A percentile compares a stretch with the other conserved stretches of the same genome.
Evolutionary conservation across 2,888 invertebrate genomes (phyloP).

Genomic region (Epinotia bilunana): DNA sequence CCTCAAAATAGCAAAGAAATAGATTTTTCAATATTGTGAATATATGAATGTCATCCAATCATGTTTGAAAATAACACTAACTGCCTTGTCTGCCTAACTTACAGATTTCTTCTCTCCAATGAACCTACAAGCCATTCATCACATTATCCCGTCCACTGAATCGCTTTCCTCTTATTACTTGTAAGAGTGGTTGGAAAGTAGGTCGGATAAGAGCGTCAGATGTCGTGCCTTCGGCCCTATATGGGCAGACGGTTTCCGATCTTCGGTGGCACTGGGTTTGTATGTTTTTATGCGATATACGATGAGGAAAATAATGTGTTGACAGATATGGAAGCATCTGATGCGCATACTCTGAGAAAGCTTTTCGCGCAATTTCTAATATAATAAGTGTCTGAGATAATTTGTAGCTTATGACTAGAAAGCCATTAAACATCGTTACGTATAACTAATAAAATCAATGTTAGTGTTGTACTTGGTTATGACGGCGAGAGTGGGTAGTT

Average conservation of each 20-base stretch:
- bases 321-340: slow-evolving; percentile 25
- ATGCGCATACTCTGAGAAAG: slow-evolving; percentile 22
- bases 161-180: slow-evolving; percentile 56
- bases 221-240: slow-evolving; percentile 66
- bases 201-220: slow-evolving; percentile 67
- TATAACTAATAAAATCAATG: slow-evolving; percentile 41
- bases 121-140: slow-evolving; percentile 22
- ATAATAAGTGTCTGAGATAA: slow-evolving; percentile 14
- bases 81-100: neutral
- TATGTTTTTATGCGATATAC: slow-evolving; percentile 53
- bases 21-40: neutral
- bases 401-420: slow-evolving; percentile 17
- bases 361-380: slow-evolving; percentile 7
- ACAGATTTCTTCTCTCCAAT: slow-evolving; percentile 20
- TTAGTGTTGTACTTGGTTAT: slow-evolving; percentile 47
- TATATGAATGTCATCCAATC: neutral
- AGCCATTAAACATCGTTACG: slow-evolving; percentile 27
- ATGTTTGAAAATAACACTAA: neutral
- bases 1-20: no score
- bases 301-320: slow-evolving; percentile 39
- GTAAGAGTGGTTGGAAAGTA: slow-evolving; percentile 64
- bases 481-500: slow-evolving; percentile 46
- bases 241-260: slow-evolving; percentile 68
- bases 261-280: slow-evolving; percentile 52
- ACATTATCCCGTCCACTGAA: slow-evolving; percentile 37